Conservation (phyloP, 2,888 invertebrate genomes). For the Eudasyphora cyanicolor region DNA sequence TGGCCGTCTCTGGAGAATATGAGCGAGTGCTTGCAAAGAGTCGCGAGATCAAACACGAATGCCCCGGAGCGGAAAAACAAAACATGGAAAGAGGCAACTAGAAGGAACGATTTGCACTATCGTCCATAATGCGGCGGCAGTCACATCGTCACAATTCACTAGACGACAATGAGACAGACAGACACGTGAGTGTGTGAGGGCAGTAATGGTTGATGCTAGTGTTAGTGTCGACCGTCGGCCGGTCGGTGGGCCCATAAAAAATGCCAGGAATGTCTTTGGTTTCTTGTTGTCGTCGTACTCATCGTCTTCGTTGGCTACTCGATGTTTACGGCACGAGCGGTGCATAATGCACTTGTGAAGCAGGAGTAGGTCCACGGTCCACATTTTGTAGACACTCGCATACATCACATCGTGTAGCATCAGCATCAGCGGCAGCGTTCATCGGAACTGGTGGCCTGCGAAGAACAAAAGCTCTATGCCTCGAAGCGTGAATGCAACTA, state of each 20-base stretch:
- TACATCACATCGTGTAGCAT: background rate
- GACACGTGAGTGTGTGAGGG: background rate
- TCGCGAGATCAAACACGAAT: conserved; percentile 77
- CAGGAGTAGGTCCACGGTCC: conserved; percentile 20
- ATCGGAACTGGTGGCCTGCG: conserved; percentile 34
- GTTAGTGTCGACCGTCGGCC: conserved; percentile 6
- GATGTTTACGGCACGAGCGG: conserved; percentile 62
- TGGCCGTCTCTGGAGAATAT: background rate
- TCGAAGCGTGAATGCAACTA: conserved; percentile 35
- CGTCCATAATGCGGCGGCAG: conserved; percentile 65
- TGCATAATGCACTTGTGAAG: conserved; percentile 54
- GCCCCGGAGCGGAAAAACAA: conserved; percentile 71
- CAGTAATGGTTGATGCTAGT: background rate
- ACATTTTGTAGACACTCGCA: conserved; percentile 9
- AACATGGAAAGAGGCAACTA: conserved; percentile 72
- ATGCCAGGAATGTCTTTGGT: conserved; percentile 50
- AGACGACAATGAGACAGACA: conserved; percentile 13
- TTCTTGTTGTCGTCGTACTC: conserved; percentile 29
- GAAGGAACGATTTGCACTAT: conserved; percentile 72
- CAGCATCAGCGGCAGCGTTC: too few species aligned
- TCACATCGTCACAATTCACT: background rate
- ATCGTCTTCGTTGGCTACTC: conserved; percentile 53
- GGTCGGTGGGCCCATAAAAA: conserved; percentile 39
- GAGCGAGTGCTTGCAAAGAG: conserved; percentile 42
- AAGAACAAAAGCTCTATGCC: conserved; percentile 42